These are phyloP conservation scores for Antheraea mylitta DNA, from an alignment of 1,140 invertebrate species.

Conservation along the genomic window DNA sequence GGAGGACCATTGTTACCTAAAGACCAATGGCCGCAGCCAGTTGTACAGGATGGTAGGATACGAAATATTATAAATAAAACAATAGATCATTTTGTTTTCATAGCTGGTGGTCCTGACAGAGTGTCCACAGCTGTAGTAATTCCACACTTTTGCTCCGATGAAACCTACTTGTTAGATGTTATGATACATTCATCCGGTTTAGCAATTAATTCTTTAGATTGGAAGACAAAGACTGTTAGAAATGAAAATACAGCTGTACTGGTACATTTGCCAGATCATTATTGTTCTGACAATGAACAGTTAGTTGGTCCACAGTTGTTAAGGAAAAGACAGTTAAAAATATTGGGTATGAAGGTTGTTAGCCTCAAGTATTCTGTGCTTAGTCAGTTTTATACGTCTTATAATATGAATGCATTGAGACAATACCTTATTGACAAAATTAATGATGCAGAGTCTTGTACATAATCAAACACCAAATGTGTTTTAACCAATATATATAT, in stretches of 20 bases:
- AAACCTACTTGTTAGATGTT: constrained; percentile 82
- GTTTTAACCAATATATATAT: no score
- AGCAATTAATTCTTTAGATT: constrained; percentile 59
- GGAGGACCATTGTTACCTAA: constrained; percentile 80
- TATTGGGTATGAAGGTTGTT: constrained; percentile 83
- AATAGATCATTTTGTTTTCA: constrained; percentile 57
- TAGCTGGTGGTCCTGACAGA: constrained; percentile 67
- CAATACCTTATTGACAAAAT: constrained; percentile 47
- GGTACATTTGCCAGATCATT: constrained; percentile 84
- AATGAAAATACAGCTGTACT: constrained; percentile 79
- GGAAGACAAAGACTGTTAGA: constrained; percentile 58
- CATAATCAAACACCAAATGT: background rate
- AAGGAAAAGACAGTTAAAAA: constrained; percentile 81
- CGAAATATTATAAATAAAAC: constrained; percentile 77
- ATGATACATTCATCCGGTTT: constrained; percentile 78
- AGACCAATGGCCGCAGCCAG: constrained; percentile 71
- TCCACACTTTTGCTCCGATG: constrained; percentile 78
- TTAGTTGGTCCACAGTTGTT: constrained; percentile 83
- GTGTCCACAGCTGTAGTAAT: constrained; percentile 77
- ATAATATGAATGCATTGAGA: constrained; percentile 45
- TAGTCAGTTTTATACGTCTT: constrained; percentile 63
- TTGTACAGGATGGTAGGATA: constrained; percentile 79
- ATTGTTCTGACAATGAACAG: constrained; percentile 75
- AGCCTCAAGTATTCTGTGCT: constrained; percentile 80
- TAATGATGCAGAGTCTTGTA: constrained; percentile 31